Conservation (phyloP, 1,140 invertebrate genomes). For the Chrysomallon squamiferum region DNA sequence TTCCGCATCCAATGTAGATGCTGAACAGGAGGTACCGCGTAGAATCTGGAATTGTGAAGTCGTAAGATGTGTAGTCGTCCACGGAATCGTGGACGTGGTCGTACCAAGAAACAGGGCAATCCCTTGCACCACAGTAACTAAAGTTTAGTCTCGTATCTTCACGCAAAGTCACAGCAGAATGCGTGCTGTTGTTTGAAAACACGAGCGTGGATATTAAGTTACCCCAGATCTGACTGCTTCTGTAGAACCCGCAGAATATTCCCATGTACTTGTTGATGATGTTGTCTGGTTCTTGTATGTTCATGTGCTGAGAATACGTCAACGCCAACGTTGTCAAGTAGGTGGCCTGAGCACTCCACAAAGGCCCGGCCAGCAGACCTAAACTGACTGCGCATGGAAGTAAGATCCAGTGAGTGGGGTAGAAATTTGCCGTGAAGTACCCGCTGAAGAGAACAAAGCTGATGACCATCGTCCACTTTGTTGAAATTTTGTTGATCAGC, state of each 20-base stretch:
- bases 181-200: conserved; percentile 42
- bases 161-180: neutral
- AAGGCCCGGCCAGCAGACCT: conserved; percentile 51
- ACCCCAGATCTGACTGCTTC: conserved; percentile 59
- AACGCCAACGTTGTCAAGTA: conserved; percentile 55
- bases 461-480: conserved; percentile 58
- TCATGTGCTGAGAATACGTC: conserved; percentile 48
- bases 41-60: conserved; percentile 34
- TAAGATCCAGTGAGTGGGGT: conserved; percentile 49
- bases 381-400: conserved; percentile 50
- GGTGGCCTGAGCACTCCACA: conserved; percentile 59
- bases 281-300: conserved; percentile 38
- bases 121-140: conserved; percentile 1
- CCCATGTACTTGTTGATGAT: conserved; percentile 59
- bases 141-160: neutral
- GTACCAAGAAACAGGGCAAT: neutral
- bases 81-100: neutral
- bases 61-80: conserved; percentile 14
- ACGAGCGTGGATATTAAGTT: conserved; percentile 56
- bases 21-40: conserved; percentile 51
- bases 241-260: conserved; percentile 55
- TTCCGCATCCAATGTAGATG: conserved; percentile 52
- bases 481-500: conserved; percentile 51
- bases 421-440: conserved; percentile 59
- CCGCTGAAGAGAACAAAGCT: conserved; percentile 50